Base-by-base conservation (phyloP, 2,113 vertebrate species). In the Atherinomorus stipes region DNA sequence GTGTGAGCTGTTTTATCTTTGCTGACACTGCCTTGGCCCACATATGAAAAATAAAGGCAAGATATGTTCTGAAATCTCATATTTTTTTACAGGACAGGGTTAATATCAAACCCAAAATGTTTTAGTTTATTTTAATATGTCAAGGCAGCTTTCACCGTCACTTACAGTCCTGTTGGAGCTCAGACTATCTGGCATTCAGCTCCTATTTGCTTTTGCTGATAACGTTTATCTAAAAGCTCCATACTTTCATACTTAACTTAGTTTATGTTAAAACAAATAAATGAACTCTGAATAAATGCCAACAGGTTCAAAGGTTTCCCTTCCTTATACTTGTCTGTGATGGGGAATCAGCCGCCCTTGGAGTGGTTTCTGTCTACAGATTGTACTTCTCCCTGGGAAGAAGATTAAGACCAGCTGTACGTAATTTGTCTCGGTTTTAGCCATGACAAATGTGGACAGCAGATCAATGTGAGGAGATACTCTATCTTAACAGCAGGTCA, bases 381-480 rank as follows among this genome's bases (percentile, higher is more conserved):
- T 21, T 10, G 28, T 64, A 13, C 2, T 1, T 51, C n/a, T 50
- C 11, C 15, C 42, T 63, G 13, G 3, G 6, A 51, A 19, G 18
- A 53, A 47, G 26, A 37, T 54, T 42, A 26, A 70, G 64, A 25
- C 49, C 58, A 84, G 54, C 50, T 72, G 57, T 3, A 22, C 57
- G 11, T 21, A 2, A 49, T 65, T 28, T 34, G 23, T 60, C 61
- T 57, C 28, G 25, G 31, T 83, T 64, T 73, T 34, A 56, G 16
- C 23, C 7, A 18, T 64, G 38, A 59, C 8, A 12, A 25, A 26
- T 1, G 7, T 49, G 66, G 21, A 74, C 53, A 56, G 16, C 40
- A 67, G 53, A 59, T 79, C 34, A 59, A 4, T 45, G 38, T 49
- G 42, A 68, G 63, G 47, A 2, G 18, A 59, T 44, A 62, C 57